Evolutionary conservation across 2,113 vertebrate species (phyloP).

Genomic region (Motacilla tschutschensis): DNA sequence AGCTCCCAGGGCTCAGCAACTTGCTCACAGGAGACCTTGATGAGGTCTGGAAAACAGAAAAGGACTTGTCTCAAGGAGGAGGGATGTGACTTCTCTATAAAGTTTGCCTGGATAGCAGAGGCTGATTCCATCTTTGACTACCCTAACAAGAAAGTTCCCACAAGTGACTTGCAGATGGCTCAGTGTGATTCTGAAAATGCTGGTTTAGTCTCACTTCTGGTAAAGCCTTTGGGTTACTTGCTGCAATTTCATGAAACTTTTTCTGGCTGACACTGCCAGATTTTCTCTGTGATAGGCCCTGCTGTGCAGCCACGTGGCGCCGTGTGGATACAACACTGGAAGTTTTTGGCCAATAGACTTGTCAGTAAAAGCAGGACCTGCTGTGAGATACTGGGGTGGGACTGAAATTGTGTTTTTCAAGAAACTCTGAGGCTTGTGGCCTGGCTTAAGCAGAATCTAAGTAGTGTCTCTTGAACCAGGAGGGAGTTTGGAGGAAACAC

Average conservation of each 20-base stretch:
- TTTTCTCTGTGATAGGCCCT: not conserved
- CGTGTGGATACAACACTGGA: rapidly evolving
- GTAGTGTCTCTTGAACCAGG: rapidly evolving
- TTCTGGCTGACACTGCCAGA: not conserved
- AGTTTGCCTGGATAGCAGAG: not conserved
- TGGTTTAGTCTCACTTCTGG: not conserved
- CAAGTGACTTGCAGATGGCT: not conserved
- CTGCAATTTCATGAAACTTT: not conserved
- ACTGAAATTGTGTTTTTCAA: not conserved
- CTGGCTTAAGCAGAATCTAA: not conserved
- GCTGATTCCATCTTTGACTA: not conserved
- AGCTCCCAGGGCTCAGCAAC: not conserved
- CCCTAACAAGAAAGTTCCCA: not conserved
- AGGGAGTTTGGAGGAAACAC: not conserved
- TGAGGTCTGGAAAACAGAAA: not conserved
- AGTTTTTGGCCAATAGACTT: not conserved
- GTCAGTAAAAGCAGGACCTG: not conserved
- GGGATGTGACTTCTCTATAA: not conserved
- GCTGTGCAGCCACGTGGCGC: not conserved
- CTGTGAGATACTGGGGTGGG: not conserved
- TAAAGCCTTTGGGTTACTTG: not conserved
- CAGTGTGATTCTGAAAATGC: not conserved
- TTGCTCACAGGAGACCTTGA: not conserved
- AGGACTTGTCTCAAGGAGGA: not conserved
- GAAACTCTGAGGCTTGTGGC: not conserved